Evolutionary conservation across 2,888 invertebrate species (phyloP).

Genomic region (Drosophila affinis): DNA sequence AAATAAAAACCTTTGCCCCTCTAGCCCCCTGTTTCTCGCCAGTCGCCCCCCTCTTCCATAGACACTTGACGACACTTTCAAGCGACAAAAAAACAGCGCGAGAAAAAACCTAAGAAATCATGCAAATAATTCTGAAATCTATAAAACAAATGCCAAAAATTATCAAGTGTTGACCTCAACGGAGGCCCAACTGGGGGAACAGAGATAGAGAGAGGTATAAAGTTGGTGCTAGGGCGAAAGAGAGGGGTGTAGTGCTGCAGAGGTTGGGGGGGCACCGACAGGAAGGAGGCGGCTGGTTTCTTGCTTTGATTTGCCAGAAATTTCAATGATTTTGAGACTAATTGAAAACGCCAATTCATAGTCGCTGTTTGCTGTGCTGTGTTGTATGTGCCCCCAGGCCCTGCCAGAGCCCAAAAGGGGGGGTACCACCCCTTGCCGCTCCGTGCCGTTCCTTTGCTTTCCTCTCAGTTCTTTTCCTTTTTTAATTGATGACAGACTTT

Average conservation of each 20-base stretch:
- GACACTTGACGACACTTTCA: conserved; percentile 64
- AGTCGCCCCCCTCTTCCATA: background rate
- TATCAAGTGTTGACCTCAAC: conserved; percentile 34
- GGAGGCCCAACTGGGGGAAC: background rate
- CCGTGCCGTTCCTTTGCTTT: background rate
- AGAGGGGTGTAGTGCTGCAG: background rate
- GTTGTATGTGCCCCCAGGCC: background rate
- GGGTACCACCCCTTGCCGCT: background rate
- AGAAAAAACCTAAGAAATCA: background rate
- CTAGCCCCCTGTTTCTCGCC: background rate
- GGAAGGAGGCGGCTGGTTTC: background rate
- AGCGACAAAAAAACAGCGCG: conserved; percentile 16
- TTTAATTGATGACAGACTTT: conserved; percentile 63
- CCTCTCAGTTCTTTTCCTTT: background rate
- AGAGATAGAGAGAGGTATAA: background rate
- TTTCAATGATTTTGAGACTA: conserved; percentile 23
- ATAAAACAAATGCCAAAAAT: conserved; percentile 27
- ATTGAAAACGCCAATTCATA: conserved; percentile 44
- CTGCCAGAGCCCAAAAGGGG: background rate
- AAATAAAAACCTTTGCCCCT: conserved; percentile 53
- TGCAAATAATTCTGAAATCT: conserved; percentile 8
- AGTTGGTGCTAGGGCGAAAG: background rate
- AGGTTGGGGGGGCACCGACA: background rate
- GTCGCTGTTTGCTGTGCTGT: background rate
- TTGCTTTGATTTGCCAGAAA: conserved; percentile 56